These are phyloP conservation scores for Drosophila elegans DNA, from an alignment of 1,140 invertebrate species.

Conservation along the genomic window DNA sequence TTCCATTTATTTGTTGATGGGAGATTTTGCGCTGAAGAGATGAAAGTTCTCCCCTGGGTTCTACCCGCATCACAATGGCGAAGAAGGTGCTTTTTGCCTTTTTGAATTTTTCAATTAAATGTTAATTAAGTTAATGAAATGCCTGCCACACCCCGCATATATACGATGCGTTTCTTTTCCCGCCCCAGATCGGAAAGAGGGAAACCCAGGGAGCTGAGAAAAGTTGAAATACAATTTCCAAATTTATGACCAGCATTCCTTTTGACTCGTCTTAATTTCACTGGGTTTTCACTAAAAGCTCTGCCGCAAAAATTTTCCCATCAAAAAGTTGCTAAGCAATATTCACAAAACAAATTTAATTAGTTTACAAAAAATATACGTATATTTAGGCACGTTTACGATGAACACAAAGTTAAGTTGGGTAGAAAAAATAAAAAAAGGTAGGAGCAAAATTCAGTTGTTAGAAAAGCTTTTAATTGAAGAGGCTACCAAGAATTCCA, in stretches of 20 bases:
- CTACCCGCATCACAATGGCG: conserved; percentile 1
- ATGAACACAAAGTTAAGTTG: neutral
- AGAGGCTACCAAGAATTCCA: conserved; percentile 8
- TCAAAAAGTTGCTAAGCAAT: conserved; percentile 14
- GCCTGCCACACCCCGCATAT: conserved; percentile 25
- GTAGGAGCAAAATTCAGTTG: too few relatives aligned
- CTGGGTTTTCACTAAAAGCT: neutral
- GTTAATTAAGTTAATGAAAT: conserved; percentile 76
- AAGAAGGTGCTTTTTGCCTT: conserved; percentile 22
- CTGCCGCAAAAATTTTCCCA: conserved; percentile 21
- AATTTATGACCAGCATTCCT: conserved; percentile 24
- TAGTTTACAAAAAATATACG: neutral
- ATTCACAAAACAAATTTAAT: conserved; percentile 35
- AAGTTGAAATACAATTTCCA: conserved; percentile 16
- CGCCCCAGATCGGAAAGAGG: neutral
- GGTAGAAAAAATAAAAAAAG: neutral
- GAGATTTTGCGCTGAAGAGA: conserved; percentile 21
- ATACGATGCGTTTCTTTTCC: neutral
- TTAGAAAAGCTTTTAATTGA: conserved; percentile 4
- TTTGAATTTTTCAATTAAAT: conserved; percentile 67
- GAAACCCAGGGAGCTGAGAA: neutral
- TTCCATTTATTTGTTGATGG: conserved; percentile 19
- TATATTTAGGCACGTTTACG: neutral
- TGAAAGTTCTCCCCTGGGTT: conserved; percentile 26
- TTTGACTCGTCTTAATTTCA: conserved; percentile 15